phyloP scores from a whole-genome alignment of 2,888 invertebrate genomes.

The Dysmachus trigonus region DNA sequence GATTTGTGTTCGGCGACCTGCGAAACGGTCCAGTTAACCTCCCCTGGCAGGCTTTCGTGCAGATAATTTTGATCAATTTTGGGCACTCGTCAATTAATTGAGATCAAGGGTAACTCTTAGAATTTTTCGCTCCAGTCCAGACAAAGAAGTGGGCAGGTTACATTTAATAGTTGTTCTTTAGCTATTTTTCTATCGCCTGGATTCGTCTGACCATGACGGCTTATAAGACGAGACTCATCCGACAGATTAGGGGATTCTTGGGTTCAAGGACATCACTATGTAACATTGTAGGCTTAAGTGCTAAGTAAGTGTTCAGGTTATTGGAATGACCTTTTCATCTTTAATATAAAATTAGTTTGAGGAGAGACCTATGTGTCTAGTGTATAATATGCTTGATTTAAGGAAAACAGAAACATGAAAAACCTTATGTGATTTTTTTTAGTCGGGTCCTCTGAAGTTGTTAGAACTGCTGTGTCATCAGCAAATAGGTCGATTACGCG shows the following conservation, averaged over 20 bases:
- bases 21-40: not conserved
- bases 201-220: not conserved
- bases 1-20: not conserved
- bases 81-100: not conserved
- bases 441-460: too few species aligned
- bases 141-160: not conserved
- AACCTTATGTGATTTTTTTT: too few species aligned
- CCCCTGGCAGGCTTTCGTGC: not conserved
- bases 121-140: not conserved
- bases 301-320: too few species aligned
- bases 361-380: too few species aligned
- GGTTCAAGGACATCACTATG: not conserved
- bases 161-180: not conserved
- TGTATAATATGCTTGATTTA: too few species aligned
- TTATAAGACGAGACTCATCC: not conserved
- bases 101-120: not conserved
- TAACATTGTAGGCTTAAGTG: too few species aligned
- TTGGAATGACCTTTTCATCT: too few species aligned
- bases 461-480: too few species aligned
- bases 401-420: too few species aligned
- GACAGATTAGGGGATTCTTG: not conserved
- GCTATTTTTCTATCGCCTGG: not conserved
- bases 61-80: not conserved
- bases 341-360: too few species aligned
- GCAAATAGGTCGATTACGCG: too few species aligned